Base-by-base conservation (phyloP, 2,797 vertebrate species). In the Hyperoplus immaculatus region DNA sequence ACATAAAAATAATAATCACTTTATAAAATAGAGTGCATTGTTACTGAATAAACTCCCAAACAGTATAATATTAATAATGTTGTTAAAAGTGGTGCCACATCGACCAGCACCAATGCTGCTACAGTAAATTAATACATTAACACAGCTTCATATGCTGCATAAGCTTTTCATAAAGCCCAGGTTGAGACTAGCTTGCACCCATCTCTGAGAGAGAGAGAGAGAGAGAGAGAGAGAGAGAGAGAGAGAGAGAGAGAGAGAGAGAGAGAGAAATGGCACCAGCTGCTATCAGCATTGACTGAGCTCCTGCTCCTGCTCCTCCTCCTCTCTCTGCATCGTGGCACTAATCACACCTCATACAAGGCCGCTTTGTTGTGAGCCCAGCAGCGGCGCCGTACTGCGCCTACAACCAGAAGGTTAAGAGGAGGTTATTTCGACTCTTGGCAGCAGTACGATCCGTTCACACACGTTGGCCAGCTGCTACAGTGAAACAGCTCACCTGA, bases 381-480 rank as follows among this genome's bases (percentile, higher is more conserved):
- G 80, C 79, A 55, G 71, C 59, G 15, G 61, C 72, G 45, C 72
- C 29, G 75, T 62, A 29, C 55, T 11, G 82, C 88, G 59, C 81
- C 61, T 69, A 70, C 58, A 55, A 58, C 1, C 78, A 80, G 89
- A 92, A 94, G 93, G 93, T 92, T 86, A 93, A n/a, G 60, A 85
- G 67, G 89, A 93, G 92, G 92, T 91, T 86, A 88, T 89, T 83
- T 66, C 41, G 3, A 11, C 54, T 58, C 64, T 1, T 43, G 76
- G 53, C 72, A 81, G 84, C 90, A 53, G 87, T 75, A 69, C 72
- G 74, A 77, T 74, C 72, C 77, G 14, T 45, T 53, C 67, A 69
- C 56, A n/a, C 47, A 29, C 43, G 42, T 45, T 56, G 29, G 18
- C 9, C 61, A 5, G 75, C 69, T 49, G 63, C 29, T 65, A 3